Base-by-base conservation (phyloP, 2,797 vertebrate genomes). In the Centropyge bicolor region DNA sequence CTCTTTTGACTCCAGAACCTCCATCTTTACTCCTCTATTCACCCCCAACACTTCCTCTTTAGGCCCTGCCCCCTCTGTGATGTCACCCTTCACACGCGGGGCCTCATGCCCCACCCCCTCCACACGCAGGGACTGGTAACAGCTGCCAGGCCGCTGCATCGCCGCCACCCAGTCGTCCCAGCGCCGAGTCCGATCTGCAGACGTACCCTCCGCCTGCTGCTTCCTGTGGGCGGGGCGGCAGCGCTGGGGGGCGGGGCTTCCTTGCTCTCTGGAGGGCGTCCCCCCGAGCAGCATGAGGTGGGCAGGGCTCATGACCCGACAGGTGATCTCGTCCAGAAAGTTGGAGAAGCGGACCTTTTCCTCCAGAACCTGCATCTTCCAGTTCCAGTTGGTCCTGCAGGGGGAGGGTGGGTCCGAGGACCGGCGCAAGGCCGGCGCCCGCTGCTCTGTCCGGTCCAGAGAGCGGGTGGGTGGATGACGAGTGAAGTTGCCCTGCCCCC, bases 301-400 rank as follows among this genome's bases (percentile, higher is more conserved):
- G 78, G 92, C 89, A 7, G 96, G 97, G 86, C 95, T 97, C 19
- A 97, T 85, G 11, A 98, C 94, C 1, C 90, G 84, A 66, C 85
- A 90, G 19, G 95, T 96, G 77, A 98, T 96, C 83, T 98, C 97
- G 63, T 98, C 96, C 85, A 98, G 90, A 36, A 98, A 98, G 79
- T 89, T 93, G 19, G 97, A 98, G 88, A 98, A 98, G 67, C 95
- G 95, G 0, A 95, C 82, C 62, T 96, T 97, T 70, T 97, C 95
- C 74, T 97, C 93, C 41, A 96, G 78, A 24, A 88, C 54, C 40
- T 88, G 91, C 78, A 89, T 84, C 83, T 74, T 92, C 93, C 49
- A 8, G 83, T 92, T 91, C 64, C 79, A 82, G 63, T 72, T 3
- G 0, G 64, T 69, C 78, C 76, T 51, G 78, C 52, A 13, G 5